Conservation (phyloP, 2,113 vertebrate species). For the Scopus umbretta region DNA sequence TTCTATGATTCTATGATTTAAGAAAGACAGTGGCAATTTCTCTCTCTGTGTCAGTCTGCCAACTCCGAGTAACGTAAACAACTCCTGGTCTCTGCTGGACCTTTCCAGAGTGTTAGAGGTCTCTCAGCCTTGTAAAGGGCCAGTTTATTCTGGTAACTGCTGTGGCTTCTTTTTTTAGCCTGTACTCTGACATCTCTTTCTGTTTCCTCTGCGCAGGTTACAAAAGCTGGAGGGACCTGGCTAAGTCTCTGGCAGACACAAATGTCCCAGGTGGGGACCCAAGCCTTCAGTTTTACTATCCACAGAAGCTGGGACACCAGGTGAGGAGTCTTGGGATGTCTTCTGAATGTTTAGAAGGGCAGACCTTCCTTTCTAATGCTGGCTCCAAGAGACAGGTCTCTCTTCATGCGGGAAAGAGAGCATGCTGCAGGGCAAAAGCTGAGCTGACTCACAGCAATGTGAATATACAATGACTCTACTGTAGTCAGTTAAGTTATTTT, state of each 20-base stretch:
- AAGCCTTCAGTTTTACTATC: slow-evolving; percentile 34
- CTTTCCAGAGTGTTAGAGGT: neutral
- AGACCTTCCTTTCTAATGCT: neutral
- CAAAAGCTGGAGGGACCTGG: slow-evolving; percentile 73
- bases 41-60: neutral
- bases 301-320: slow-evolving; percentile 11
- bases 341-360: neutral
- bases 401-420: neutral
- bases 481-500: neutral
- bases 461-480: neutral
- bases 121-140: neutral
- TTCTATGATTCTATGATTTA: too few relatives aligned
- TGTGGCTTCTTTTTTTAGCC: neutral
- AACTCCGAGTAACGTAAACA: neutral
- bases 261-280: slow-evolving; percentile 40
- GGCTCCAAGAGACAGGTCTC: neutral
- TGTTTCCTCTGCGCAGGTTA: slow-evolving; percentile 57
- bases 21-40: neutral
- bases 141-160: neutral
- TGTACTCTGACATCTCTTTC: neutral
- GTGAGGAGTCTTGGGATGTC: slow-evolving; percentile 2
- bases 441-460: neutral
- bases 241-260: slow-evolving; percentile 65
- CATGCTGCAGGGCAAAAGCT: neutral
- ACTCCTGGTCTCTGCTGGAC: neutral